phyloP scores from a whole-genome alignment of 2,797 vertebrate genomes.

The Poeciliopsis presidionis region DNA sequence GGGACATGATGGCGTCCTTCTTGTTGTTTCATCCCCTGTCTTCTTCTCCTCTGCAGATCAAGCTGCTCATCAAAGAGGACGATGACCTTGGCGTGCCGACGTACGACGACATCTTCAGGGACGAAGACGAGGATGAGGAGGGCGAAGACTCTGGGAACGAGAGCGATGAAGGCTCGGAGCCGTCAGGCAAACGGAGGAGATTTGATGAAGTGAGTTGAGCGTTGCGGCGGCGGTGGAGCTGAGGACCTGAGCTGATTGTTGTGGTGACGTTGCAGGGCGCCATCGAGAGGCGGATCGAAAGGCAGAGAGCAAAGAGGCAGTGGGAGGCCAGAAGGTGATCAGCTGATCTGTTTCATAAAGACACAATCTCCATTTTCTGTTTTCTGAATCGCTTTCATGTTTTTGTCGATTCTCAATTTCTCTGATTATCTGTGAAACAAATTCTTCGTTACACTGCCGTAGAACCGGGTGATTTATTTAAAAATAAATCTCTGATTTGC shows the following conservation, averaged over 20 bases:
- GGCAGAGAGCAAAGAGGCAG: slow-evolving; percentile 84
- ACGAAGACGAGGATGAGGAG: slow-evolving; percentile 78
- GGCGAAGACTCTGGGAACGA: slow-evolving; percentile 88
- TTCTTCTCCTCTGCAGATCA: slow-evolving; percentile 77
- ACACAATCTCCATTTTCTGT: background rate
- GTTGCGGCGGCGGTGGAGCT: background rate
- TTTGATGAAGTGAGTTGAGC: slow-evolving; percentile 84
- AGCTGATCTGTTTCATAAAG: background rate
- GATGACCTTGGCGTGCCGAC: slow-evolving; percentile 91
- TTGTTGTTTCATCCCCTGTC: background rate
- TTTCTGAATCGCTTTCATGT: background rate
- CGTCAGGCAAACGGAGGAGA: slow-evolving; percentile 90
- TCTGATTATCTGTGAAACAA: background rate
- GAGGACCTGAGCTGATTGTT: background rate
- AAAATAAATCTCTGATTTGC: no score
- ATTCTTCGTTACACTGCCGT: background rate
- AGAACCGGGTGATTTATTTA: no score
- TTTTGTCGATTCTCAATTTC: background rate
- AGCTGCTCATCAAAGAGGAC: slow-evolving; percentile 92
- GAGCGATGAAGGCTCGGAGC: slow-evolving; percentile 86
- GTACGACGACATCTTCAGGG: slow-evolving; percentile 95
- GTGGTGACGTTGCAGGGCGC: slow-evolving; percentile 79
- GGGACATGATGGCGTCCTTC: background rate
- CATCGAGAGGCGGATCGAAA: slow-evolving; percentile 88
- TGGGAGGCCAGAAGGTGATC: slow-evolving; percentile 93